Evolutionary conservation across 35 echinoderm and acorn worm genomes (phyloP).

Genomic region (Acanthaster planci): DNA sequence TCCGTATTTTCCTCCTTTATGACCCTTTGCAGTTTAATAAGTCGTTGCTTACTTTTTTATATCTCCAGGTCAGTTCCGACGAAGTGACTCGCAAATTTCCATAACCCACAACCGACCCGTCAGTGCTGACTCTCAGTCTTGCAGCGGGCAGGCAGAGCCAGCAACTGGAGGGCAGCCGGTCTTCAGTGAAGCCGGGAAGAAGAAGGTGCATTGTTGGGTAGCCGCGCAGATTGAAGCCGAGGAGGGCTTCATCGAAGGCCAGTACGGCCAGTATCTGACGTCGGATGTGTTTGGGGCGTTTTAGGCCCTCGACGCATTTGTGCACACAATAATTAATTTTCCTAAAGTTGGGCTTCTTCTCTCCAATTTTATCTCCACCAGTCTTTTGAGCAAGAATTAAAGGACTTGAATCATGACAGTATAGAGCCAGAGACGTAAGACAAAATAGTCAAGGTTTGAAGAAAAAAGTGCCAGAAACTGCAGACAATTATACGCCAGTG

Average conservation of each 20-base stretch:
- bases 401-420: too few species aligned
- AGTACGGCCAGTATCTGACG: not conserved
- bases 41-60: not conserved
- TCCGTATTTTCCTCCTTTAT: too few species aligned
- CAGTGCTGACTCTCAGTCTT: not conserved
- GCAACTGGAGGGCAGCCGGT: not conserved
- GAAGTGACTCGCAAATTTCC: not conserved
- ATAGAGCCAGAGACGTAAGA: too few species aligned
- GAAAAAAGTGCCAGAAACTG: too few species aligned
- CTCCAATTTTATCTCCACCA: too few species aligned
- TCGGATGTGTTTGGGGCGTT: not conserved
- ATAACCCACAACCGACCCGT: not conserved
- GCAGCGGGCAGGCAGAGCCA: not conserved
- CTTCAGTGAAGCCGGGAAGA: not conserved
- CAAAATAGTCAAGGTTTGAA: too few species aligned
- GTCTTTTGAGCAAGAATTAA: too few species aligned
- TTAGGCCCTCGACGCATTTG: not conserved
- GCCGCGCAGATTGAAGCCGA: not conserved
- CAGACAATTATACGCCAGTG: too few species aligned
- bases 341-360: too few species aligned
- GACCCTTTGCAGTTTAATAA: too few species aligned
- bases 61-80: not conserved
- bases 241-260: not conserved
- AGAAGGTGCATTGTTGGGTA: not conserved
- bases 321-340: too few species aligned